Evolutionary conservation across 2,888 invertebrate species (phyloP), one percentile per base, ranked within the genome.

Genomic region (Hemithea aestivaria): DNA sequence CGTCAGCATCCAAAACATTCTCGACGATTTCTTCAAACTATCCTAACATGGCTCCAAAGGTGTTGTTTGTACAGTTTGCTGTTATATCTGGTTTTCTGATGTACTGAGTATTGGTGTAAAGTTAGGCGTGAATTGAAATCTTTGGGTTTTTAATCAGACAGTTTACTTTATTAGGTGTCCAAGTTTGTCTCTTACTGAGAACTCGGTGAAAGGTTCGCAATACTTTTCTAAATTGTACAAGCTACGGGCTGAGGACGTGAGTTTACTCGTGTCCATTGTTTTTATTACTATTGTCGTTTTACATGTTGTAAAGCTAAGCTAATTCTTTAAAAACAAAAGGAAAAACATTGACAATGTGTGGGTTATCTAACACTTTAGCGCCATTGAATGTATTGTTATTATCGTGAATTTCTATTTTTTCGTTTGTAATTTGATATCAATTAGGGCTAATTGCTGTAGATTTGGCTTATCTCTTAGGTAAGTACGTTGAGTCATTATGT

Each of bases 361-460:
- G 25, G 37, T 38, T 35, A 37, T 43, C 21, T 28, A 35, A 28
- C 36, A 10, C 27, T 34, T 42, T 42, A 36, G 39, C 39, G 51
- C 42, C 47, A 33, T 42, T 33, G 24, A 38, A 40, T 27, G 27
- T 33, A 39, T 8, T 33, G 35, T 36, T 25, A 42, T 41, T 27
- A 46, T 35, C 34, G 7, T 11, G n/a, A 27, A 42, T 37, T 27
- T 34, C 31, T 46, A 33, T 48, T 45, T 49, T 40, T 31, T n/a
- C 40, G 35, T 46, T 32, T 28, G 34, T 48, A 46, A 43, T 44
- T 53, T 55, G 46, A 55, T 51, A 55, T 34, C 43, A 53, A 66
- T 64, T 66, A 58, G 52, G 62, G 59, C 48, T 66, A 62, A 66
- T 62, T 43, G 56, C 31, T 49, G 22, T 40, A 48, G 42, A 56